These are phyloP conservation scores for Leiothrix lutea DNA, from an alignment of 2,113 vertebrate species.

Conservation along the genomic window DNA sequence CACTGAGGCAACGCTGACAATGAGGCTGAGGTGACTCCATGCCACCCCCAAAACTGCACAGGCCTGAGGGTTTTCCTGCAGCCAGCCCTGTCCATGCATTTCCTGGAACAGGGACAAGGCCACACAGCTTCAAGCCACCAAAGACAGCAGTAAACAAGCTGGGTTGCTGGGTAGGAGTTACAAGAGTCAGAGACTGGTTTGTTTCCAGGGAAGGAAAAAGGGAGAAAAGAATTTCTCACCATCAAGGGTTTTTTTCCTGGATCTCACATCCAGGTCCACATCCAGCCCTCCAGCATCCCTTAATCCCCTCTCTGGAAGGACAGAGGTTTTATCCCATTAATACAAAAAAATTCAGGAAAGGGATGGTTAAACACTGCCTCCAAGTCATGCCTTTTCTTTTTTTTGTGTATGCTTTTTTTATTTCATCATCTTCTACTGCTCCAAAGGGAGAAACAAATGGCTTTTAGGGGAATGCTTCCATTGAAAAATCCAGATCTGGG, in stretches of 20 bases:
- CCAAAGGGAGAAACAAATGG: neutral
- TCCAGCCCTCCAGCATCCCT: neutral
- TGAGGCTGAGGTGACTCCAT: slow-evolving; percentile 43
- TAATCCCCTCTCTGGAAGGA: neutral
- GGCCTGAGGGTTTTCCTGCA: slow-evolving; percentile 30
- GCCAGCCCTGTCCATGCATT: neutral
- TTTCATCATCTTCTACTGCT: neutral
- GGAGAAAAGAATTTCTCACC: neutral
- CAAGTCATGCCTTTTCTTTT: neutral
- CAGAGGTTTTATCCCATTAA: neutral
- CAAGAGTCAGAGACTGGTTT: neutral
- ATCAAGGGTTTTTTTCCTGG: neutral
- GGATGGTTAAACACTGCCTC: neutral
- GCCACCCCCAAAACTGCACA: slow-evolving; percentile 31
- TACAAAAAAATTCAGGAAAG: neutral
- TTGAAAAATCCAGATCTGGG: neutral
- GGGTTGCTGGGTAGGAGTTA: neutral
- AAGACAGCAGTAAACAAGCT: slow-evolving; percentile 45
- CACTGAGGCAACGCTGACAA: slow-evolving; percentile 25
- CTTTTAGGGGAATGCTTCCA: neutral
- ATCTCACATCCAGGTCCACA: neutral
- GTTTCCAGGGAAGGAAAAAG: neutral
- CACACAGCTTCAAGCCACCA: slow-evolving; percentile 54
- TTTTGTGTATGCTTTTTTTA: neutral
- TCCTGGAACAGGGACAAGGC: slow-evolving; percentile 56